phyloP scores from a whole-genome alignment of 1,140 invertebrate genomes.

The Calosoma granatense region DNA sequence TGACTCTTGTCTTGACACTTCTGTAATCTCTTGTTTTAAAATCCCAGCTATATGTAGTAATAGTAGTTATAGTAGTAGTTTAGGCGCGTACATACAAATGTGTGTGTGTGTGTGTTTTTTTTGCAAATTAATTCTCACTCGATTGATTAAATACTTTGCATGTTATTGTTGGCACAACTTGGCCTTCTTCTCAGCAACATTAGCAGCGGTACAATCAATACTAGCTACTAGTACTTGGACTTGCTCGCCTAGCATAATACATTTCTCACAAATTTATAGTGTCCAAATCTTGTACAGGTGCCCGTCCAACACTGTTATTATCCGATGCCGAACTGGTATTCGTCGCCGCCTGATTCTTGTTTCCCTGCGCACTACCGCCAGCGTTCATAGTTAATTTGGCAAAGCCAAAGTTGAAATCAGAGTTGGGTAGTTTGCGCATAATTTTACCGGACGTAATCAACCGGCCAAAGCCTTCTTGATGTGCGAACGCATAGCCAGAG shows the following conservation, averaged over 20 bases:
- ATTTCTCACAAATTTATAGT: slow-evolving; percentile 47
- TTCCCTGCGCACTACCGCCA: slow-evolving; percentile 27
- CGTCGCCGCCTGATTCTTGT: slow-evolving; percentile 19
- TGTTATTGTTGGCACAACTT: slow-evolving; percentile 3
- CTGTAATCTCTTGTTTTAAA: not conserved
- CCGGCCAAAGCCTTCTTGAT: slow-evolving; percentile 93
- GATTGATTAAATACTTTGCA: slow-evolving; percentile 4
- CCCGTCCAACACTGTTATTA: slow-evolving; percentile 35
- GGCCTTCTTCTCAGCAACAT: not conserved
- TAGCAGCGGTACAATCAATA: too few relatives aligned
- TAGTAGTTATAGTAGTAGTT: too few relatives aligned
- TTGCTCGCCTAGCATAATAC: slow-evolving; percentile 15
- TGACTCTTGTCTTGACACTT: not conserved
- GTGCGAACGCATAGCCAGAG: slow-evolving; percentile 97
- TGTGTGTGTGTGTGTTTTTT: too few relatives aligned
- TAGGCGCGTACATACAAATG: too few relatives aligned
- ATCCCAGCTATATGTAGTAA: not conserved
- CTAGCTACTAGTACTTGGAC: too few relatives aligned
- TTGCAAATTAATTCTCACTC: not conserved
- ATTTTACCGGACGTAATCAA: slow-evolving; percentile 97
- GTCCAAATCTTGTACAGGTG: slow-evolving; percentile 51
- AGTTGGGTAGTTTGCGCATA: slow-evolving; percentile 75
- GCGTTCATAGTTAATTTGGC: slow-evolving; percentile 32
- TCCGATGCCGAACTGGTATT: slow-evolving; percentile 29
- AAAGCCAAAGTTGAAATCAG: slow-evolving; percentile 41